Conservation (phyloP, 2,113 vertebrate species). For the Tautogolabrus adspersus region DNA sequence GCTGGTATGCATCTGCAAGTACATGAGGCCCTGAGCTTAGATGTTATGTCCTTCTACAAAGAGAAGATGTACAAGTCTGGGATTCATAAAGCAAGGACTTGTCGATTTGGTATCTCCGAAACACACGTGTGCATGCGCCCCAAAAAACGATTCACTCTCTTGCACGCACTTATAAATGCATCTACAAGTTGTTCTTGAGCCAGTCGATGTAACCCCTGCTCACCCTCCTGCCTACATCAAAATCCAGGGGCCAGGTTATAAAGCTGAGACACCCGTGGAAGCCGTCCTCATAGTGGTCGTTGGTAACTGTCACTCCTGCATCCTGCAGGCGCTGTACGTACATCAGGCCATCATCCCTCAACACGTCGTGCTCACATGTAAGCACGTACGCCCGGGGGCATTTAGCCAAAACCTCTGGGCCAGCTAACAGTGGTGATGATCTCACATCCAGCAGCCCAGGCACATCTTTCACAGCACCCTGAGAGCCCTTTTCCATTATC, state of each 20-base stretch:
- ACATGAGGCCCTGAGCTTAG: constrained; percentile 47
- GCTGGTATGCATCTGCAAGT: background rate
- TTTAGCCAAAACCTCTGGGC: constrained; percentile 81
- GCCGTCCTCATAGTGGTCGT: constrained; percentile 89
- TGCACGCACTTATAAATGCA: background rate
- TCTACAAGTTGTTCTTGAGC: constrained; percentile 90
- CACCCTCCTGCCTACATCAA: constrained; percentile 86
- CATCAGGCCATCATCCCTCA: constrained; percentile 94
- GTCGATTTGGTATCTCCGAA: constrained; percentile 9
- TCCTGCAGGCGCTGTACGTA: constrained; percentile 88
- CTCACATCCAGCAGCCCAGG: constrained; percentile 88
- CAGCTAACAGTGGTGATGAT: constrained; percentile 88
- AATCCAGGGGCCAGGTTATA: constrained; percentile 87
- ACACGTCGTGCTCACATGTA: constrained; percentile 92
- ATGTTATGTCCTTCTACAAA: constrained; percentile 3
- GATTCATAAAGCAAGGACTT: constrained; percentile 7
- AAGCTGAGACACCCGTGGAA: constrained; percentile 94
- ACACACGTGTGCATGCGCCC: background rate
- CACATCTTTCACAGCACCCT: constrained; percentile 78
- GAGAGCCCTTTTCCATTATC: constrained; percentile 72
- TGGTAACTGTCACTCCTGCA: constrained; percentile 88
- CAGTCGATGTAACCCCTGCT: constrained; percentile 88
- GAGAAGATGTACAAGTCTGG: background rate
- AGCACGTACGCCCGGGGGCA: constrained; percentile 90
- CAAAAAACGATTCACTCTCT: background rate